Base-by-base conservation (phyloP, 2,888 invertebrate genomes). In the Drosophila kambysellisi region DNA sequence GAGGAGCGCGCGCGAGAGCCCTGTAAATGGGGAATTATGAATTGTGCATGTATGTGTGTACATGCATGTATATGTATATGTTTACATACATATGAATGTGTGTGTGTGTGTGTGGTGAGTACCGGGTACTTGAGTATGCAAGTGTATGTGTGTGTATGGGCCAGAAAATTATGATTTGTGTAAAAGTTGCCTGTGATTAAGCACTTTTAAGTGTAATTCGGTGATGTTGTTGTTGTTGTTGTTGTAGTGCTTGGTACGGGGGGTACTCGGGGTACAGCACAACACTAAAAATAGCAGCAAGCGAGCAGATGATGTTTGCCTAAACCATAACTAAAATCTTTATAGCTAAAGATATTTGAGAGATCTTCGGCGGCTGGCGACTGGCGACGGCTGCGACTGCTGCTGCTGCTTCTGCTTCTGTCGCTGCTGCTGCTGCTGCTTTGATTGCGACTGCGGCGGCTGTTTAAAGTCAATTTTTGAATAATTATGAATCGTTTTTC, bases 291-390 rank as follows among this genome's bases (percentile, higher is more conserved):
- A 91, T 91, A 91, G 87, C 77, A 69, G 72, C 74, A 77, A 68
- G 72, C 74, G 35, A 67, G 62, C 77, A 63, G 75, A 78, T 65
- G 71, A 71, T 76, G 78, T 66, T 66, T 75, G 79, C 82, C 81
- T 89, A 91, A 90, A 91, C 90, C 87, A 91, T 91, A 91, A 91
- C 91, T 91, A 89, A 87, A 82, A 80, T 82, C 86, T 88, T 85
- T 88, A 85, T 88, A 77, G 82, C 81, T 62, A 88, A 62, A 81
- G 78, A 83, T 79, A 76, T 81, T 65, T 66, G 72, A 78, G 79
- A 78, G 79, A 68, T 73, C 35, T 58, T 73, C 64, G 25, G 57
- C 25, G 51, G 54, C 46, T n/a, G 11, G 41, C 57, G 74, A 63
- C 77, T 56, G 80, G 79, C 75, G 67, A 68, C 76, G 48, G 60